Conservation (phyloP, 2,888 invertebrate genomes). For the Clunio marinus region DNA sequence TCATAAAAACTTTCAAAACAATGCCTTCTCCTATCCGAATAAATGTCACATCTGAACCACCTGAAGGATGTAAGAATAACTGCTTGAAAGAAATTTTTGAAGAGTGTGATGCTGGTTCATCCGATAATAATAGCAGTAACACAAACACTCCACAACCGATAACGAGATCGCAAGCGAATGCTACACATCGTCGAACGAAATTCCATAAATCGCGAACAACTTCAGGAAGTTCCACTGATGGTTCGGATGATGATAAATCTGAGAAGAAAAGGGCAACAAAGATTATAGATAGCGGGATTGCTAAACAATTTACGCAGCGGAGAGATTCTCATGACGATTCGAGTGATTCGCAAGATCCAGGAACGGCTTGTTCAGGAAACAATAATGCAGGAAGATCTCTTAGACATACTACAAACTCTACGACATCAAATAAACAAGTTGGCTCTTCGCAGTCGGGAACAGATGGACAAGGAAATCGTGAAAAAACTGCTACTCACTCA, state of each 20-base stretch:
- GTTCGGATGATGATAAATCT: conserved; percentile 84
- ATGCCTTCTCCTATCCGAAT: conserved; percentile 56
- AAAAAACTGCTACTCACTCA: conserved; percentile 41
- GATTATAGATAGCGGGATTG: conserved; percentile 56
- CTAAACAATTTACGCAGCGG: conserved; percentile 59
- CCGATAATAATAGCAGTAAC: conserved; percentile 42
- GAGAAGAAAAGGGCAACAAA: conserved; percentile 77
- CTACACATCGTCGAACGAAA: conserved; percentile 59
- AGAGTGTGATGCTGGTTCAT: conserved; percentile 52
- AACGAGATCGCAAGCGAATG: conserved; percentile 44
- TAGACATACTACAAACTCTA: conserved; percentile 39
- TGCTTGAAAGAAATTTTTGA: conserved; percentile 65
- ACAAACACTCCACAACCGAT: conserved; percentile 43
- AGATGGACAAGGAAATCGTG: conserved; percentile 39
- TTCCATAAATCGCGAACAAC: conserved; percentile 72
- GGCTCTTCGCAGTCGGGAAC: conserved; percentile 39
- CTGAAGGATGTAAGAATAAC: conserved; percentile 47
- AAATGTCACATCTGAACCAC: conserved; percentile 38
- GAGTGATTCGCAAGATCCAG: conserved; percentile 76
- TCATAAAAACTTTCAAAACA: conserved; percentile 55
- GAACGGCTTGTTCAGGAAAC: conserved; percentile 49
- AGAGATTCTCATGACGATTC: conserved; percentile 72
- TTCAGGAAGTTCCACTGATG: conserved; percentile 91
- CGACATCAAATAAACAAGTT: not conserved
- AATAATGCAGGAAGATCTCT: conserved; percentile 40